Evolutionary conservation across 1,140 invertebrate genomes (phyloP).

Genomic region (Scaptodrosophila lebanonensis): DNA sequence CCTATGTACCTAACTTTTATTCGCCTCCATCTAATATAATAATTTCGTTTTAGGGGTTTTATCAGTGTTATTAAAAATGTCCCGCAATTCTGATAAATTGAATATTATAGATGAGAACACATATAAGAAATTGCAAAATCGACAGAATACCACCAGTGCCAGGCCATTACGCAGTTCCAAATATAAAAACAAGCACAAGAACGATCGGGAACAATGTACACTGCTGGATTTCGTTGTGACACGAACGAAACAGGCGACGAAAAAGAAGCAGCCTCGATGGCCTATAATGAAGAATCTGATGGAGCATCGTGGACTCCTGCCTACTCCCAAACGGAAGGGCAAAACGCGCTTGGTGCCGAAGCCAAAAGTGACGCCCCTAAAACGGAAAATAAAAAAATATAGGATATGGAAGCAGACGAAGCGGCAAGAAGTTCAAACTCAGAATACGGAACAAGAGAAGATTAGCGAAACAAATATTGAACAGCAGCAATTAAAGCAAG

Average conservation of each 20-base stretch:
- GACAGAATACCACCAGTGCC: background rate
- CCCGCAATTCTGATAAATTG: conserved; percentile 40
- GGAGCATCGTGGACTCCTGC: no score
- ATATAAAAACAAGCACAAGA: conserved; percentile 52
- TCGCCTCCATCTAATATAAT: no score
- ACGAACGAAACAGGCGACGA: conserved; percentile 13
- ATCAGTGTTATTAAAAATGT: no score
- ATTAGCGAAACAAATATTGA: background rate
- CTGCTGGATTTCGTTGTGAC: conserved; percentile 49
- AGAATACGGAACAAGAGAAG: background rate
- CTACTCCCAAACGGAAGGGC: conserved; percentile 43
- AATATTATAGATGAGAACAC: conserved; percentile 36
- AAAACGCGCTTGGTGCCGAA: conserved; percentile 45
- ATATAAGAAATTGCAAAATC: conserved; percentile 17
- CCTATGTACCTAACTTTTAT: no score
- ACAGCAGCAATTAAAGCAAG: conserved; percentile 1
- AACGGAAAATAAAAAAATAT: conserved; percentile 41
- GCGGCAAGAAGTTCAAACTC: background rate
- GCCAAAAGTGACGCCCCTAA: conserved; percentile 34
- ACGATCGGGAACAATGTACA: conserved; percentile 9
- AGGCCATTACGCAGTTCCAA: conserved; percentile 47
- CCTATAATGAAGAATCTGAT: conserved; percentile 11
- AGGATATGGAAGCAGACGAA: conserved; percentile 19
- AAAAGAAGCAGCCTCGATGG: conserved; percentile 5
- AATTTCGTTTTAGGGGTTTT: no score